phyloP scores from a whole-genome alignment of 2,113 vertebrate genomes.

The Tragelaphus imberbis region DNA sequence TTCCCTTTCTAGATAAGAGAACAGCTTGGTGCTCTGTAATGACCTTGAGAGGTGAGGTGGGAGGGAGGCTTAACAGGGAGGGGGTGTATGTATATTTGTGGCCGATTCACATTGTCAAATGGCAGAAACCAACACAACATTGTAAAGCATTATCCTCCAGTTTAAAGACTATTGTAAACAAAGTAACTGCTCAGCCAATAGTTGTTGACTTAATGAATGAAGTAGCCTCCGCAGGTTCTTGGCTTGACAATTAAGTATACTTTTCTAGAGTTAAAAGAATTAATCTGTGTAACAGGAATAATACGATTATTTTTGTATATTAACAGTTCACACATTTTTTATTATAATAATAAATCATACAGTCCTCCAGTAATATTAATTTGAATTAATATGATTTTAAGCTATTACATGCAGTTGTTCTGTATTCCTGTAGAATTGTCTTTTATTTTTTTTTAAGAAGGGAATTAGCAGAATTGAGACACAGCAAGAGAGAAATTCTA shows the following conservation, averaged over 20 bases:
- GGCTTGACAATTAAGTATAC: background rate
- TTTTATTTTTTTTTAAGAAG: background rate
- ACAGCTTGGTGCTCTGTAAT: background rate
- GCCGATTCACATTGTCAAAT: background rate
- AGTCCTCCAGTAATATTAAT: background rate
- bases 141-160: background rate
- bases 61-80: background rate
- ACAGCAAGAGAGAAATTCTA: background rate
- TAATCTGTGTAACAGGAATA: background rate
- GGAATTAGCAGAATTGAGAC: slow-evolving; percentile 13
- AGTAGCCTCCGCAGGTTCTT: background rate
- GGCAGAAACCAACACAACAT: background rate
- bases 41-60: background rate
- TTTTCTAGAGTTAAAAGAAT: slow-evolving; percentile 23
- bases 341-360: background rate
- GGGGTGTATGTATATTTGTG: background rate
- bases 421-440: background rate
- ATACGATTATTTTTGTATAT: background rate
- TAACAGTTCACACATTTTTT: slow-evolving; percentile 28
- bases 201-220: slow-evolving; percentile 27
- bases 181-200: background rate
- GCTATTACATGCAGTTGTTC: background rate
- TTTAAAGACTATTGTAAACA: background rate
- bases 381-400: slow-evolving; percentile 27
- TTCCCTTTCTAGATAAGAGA: background rate